phyloP scores from a whole-genome alignment of 2,888 invertebrate species.

The Bedellia somnulentella region DNA sequence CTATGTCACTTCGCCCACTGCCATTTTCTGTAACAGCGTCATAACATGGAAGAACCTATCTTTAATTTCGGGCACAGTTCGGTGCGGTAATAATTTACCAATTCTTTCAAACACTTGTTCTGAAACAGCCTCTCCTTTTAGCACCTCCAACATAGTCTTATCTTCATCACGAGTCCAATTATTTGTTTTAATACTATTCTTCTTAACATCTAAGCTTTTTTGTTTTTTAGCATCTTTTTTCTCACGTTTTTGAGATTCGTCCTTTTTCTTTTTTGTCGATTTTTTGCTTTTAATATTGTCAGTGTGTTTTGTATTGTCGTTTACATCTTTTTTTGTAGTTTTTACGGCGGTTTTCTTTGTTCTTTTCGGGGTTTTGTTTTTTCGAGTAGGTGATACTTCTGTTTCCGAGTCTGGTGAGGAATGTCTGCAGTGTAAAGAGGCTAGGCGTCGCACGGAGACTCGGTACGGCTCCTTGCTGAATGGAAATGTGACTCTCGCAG shows the following conservation, averaged over 20 bases:
- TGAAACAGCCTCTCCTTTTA: constrained; percentile 69
- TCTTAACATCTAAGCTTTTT: constrained; percentile 8
- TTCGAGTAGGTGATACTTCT: constrained; percentile 17
- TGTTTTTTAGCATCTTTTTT: constrained; percentile 1
- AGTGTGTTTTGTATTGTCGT: constrained; percentile 42
- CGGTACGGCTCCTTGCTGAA: constrained; percentile 50
- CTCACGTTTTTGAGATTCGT: background rate
- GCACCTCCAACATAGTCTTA: constrained; percentile 74
- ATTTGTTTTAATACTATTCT: constrained; percentile 23
- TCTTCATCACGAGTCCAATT: constrained; percentile 82
- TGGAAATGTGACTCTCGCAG: constrained; percentile 63
- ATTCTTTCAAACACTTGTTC: constrained; percentile 66
- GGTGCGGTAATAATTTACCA: constrained; percentile 51
- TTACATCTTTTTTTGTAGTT: constrained; percentile 41
- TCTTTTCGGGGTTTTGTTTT: constrained; percentile 24
- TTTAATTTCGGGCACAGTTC: constrained; percentile 61
- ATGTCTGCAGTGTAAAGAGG: constrained; percentile 25
- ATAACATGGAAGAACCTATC: constrained; percentile 64
- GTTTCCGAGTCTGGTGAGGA: constrained; percentile 38
- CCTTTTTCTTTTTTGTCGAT: constrained; percentile 10
- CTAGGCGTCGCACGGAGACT: constrained; percentile 35
- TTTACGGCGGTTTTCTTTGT: constrained; percentile 21
- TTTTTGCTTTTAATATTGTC: constrained; percentile 27
- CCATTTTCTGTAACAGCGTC: constrained; percentile 65
- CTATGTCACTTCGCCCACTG: constrained; percentile 47